These are phyloP conservation scores for Mystacornis crossleyi DNA, from an alignment of 2,113 vertebrate species.

Conservation along the genomic window DNA sequence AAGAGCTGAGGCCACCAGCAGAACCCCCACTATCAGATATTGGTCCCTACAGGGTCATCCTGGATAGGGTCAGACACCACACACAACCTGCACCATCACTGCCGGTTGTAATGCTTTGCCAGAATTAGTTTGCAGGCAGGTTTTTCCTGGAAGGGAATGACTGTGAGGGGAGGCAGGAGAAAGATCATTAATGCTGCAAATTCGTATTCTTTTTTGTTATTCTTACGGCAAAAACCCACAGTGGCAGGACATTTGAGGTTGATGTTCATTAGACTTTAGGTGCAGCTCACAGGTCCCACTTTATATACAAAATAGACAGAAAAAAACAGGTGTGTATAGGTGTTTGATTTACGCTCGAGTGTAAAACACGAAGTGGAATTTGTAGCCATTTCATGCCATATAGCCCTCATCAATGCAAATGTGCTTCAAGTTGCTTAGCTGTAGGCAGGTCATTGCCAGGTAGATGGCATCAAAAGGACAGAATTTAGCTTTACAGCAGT, in stretches of 20 bases:
- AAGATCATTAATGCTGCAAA: not conserved
- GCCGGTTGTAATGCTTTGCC: not conserved
- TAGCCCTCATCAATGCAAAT: not conserved
- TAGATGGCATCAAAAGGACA: not conserved
- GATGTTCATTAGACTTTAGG: not conserved
- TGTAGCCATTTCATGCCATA: not conserved
- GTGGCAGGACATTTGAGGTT: not conserved
- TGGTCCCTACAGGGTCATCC: not conserved
- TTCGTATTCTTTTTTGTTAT: not conserved
- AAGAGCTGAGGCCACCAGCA: not conserved
- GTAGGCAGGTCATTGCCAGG: not conserved
- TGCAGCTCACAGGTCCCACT: not conserved
- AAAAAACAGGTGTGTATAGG: not conserved
- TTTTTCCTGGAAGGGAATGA: not conserved
- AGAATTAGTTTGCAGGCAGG: not conserved
- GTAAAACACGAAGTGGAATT: not conserved
- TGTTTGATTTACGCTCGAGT: not conserved
- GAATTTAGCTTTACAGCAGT: not conserved
- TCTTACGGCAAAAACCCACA: not conserved
- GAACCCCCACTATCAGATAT: not conserved
- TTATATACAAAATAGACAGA: not conserved
- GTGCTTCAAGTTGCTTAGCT: not conserved
- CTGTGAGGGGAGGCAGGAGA: accelerated
- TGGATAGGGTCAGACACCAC: not conserved
- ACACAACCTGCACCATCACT: not conserved